Evolutionary conservation across 2,888 invertebrate species (phyloP), one percentile per base, ranked within the genome.

Genomic region (Sarcophaga rosellei): DNA sequence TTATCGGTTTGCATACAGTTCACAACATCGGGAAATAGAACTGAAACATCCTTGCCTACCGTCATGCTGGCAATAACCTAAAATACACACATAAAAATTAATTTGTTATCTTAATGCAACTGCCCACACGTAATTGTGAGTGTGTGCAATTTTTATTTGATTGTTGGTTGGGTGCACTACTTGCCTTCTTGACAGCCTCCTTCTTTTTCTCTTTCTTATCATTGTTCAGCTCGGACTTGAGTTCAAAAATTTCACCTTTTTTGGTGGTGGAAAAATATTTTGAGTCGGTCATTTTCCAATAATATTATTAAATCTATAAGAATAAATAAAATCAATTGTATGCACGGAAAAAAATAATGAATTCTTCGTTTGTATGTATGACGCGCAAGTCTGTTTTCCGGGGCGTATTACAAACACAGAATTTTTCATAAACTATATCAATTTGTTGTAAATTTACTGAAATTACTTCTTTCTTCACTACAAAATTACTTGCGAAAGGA

Each of bases 1-100:
- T 99, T 99, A 93, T 99, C 99, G 0, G 99, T 99, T 94, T 99
- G 99, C 99, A 99, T 99, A 93, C 99, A 99, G 94, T 99, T 99
- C 45, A 99, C 99, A 1, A 99, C 99, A 93, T 99, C 99, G 0
- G 99, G 99, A 92, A 99, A 99, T 20, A 99, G 94, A 1, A 99
- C 99, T 0, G 97, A 97, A 0, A 99, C 99, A 95, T 99, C 99
- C 94, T 99, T 99, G 76, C 99, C 99, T 25, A 99, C 99, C 8
- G 99, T 99, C 99, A 99, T 99, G 87, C 99, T 99, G 35, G 99
- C 99, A 92, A 99, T 99, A 23, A 99, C 99, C 96, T 99, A 89
- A 79, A 81, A 63, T 62, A 2, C 59, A 74, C 0, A 10, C 57
- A 79, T n/a, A 87, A 47, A 45, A 25, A 44, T 81, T 61, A 72